Evolutionary conservation across 2,797 vertebrate genomes (phyloP), one percentile per base, ranked within the genome.

Genomic region (Synaphobranchus kaupii): DNA sequence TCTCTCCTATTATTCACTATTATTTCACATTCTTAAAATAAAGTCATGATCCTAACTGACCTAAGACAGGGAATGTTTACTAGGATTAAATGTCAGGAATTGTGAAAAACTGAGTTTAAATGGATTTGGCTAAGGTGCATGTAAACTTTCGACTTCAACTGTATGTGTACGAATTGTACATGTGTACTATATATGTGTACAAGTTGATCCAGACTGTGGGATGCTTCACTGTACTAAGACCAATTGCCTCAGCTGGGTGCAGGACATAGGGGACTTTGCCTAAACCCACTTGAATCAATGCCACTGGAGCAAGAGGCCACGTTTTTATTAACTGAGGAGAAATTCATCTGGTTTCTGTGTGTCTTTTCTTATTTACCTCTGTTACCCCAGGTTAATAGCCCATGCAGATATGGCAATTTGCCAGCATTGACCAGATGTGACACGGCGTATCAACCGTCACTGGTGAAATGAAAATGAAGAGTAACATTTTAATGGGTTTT

Each of bases 361-460:
- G 89, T 94, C 90, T 91, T 89, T 92, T 88, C 85, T 85, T 87
- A 88, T 92, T 92, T 91, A 92, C 92, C 91, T 91, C 89, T 86
- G 85, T 85, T 90, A 89, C 88, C 85, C 50, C 88, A 89, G 89
- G 91, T 93, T 93, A 94, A 94, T 89, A 91, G 92, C 90, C 92
- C 90, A 92, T 89, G 90, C 88, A 91, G 86, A 85, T 66, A 15
- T 89, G 50, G 76, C 56, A 90, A 89, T 92, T 31, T 60, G 80
- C 89, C 66, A 81, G 86, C 85, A 90, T 90, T 89, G 90, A 89
- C 48, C 90, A 90, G 87, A 88, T 87, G 86, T 87, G 88, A 92
- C 66, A 66, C 66, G 68, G 80, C 12, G 44, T 63, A 50, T 84
- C 54, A 71, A 87, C 86, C 44, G 2, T 88, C 73, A 52, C 44